Base-by-base conservation (phyloP, 2,797 vertebrate species). In the Graptemys geographica region DNA sequence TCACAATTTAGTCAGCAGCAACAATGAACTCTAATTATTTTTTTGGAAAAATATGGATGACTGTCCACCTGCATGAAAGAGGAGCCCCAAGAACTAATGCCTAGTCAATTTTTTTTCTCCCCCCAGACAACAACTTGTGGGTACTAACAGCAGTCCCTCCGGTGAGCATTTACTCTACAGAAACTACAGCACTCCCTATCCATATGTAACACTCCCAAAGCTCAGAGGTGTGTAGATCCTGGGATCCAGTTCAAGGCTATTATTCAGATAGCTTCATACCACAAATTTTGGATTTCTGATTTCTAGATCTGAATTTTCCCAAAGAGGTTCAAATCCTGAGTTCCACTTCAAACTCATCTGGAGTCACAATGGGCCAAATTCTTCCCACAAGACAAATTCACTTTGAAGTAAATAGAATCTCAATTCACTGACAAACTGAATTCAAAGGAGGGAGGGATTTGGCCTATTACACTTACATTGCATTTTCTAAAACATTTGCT, bases 371-470 rank as follows among this genome's bases (percentile, higher is more conserved):
- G 76, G 53, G 18, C 7, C 11, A 1, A 4, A n/a, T 90, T 87
- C 5, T 74, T 15, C 21, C n/a, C 25, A 31, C 2, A 79, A 2
- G 5, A 72, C 19, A 92, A 79, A 89, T 44, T 84, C 1, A 13
- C 33, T 81, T 81, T 62, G 5, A 4, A 83, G 18, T 31, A 44
- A 91, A 25, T 1, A 74, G 4, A 69, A 56, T 83, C 13, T 16
- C 5, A 8, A 74, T 79, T 89, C 27, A 27, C 11, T 59, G 25
- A 11, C 15, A 2, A 53, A 19, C 4, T 76, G 5, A 52, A 41
- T n/a, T 2, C 52, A 33, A 78, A 3, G 28, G 11, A 19, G 47
- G 8, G 23, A 21, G 4, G 0, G 2, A 1, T 8, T 51, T 27
- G 11, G 44, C 0, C 33, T 6, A 82, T 28, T 1, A 5, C 25